Percentiles rank a stretch among this genome's conserved stretches.
Conservation (phyloP, 2,113 vertebrate genomes). For the Pomatostomus ruficeps region DNA sequence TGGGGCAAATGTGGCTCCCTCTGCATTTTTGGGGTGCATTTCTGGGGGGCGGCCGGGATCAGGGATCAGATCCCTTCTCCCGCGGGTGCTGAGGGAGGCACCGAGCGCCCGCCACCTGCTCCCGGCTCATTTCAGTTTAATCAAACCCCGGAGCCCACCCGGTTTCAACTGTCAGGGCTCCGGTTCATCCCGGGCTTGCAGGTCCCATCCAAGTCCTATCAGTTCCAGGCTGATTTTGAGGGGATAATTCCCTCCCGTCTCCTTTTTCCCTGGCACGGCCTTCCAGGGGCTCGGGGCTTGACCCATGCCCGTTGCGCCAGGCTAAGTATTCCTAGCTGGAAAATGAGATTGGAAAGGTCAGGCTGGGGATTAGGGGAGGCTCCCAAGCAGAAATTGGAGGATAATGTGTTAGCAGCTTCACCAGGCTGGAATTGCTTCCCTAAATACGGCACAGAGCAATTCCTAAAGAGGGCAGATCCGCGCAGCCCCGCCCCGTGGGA, state of each 20-base stretch:
- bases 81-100: not conserved
- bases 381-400: conserved; percentile 19
- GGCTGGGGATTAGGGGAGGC: conserved; percentile 8
- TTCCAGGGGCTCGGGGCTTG: not conserved
- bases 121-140: not conserved
- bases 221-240: not conserved
- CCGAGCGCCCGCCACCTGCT: no score
- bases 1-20: no score
- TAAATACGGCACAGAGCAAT: not conserved
- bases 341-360: conserved; percentile 34
- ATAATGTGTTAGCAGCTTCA: not conserved
- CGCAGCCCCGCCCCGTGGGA: not conserved
- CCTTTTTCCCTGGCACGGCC: not conserved
- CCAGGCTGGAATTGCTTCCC: not conserved
- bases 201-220: not conserved
- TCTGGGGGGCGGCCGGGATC: no score
- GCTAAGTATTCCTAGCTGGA: not conserved
- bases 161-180: not conserved
- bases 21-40: fast-evolving
- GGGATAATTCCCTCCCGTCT: conserved; percentile 10
- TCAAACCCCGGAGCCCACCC: fast-evolving
- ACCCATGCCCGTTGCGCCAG: fast-evolving
- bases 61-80: not conserved
- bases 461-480: not conserved
- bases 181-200: not conserved